Base-by-base conservation (phyloP, 2,888 invertebrate species). In the Dione juno region DNA sequence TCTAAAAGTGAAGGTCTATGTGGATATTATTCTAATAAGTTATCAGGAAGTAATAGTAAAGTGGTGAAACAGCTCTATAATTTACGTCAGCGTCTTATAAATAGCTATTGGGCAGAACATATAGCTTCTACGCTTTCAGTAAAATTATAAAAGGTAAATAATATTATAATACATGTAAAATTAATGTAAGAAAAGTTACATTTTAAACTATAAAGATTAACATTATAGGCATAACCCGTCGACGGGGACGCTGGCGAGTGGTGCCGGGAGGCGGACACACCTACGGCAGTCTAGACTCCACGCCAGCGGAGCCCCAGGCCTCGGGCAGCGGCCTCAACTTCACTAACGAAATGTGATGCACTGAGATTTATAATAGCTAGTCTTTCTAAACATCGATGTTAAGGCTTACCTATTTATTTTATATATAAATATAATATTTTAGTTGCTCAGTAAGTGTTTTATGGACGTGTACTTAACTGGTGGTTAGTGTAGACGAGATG, bases 231-330 rank as follows among this genome's bases (percentile, higher is more conserved):
- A 91, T 93, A 93, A 93, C 93, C 86, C 85, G 92, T 82, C 86
- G 88, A 74, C 76, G 92, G 89, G 89, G 90, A 84, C 89, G 90
- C 81, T 86, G 86, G 89, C 87, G 88, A 81, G 85, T 88, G 82
- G 83, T 81, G 81, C 81, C 86, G 83, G 85, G 87, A 84, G 87
- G 91, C 87, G 92, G 93, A 86, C 89, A 89, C 89, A 88, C 94
- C 94, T 94, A 95, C 94, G 94, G 94, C 94, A 94, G 94, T 94
- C 89, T 95, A 93, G 94, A 89, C 81, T 79, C 86, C 72, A 77
- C 84, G 77, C 81, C 83, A 76, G 80, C 76, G 73, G 88, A 86
- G 81, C 88, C 89, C 78, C 80, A 70, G 50, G 74, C 84, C 78
- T 87, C 88, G 79, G 85, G 88, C 76, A 83, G 88, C 76, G 84